A percentile compares a stretch with the other conserved stretches of the same genome.
phyloP scores from a whole-genome alignment of 2,113 vertebrate species.

The Melanerpes formicivorus region DNA sequence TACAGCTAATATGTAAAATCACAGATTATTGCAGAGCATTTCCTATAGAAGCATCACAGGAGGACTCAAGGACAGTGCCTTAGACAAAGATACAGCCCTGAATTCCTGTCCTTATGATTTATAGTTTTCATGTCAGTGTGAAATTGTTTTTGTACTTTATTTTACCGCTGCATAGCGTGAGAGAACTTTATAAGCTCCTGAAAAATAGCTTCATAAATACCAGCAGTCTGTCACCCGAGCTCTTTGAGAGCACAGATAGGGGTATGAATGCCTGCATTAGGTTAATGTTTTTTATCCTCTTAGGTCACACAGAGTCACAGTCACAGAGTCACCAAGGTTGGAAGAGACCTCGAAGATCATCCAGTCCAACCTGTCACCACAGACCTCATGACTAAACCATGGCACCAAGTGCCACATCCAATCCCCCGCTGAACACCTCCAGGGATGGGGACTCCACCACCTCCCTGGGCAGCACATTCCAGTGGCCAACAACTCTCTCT shows the following conservation, averaged over 20 bases:
- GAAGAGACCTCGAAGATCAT: too few species aligned
- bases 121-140: neutral
- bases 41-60: neutral
- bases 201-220: conserved; percentile 11
- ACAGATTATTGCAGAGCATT: neutral
- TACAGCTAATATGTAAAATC: neutral
- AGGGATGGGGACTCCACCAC: too few species aligned
- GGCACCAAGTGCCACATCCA: too few species aligned
- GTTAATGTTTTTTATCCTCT: neutral
- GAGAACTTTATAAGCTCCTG: neutral
- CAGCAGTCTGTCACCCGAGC: neutral
- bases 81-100: neutral
- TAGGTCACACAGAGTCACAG: neutral
- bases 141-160: conserved; percentile 8
- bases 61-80: neutral
- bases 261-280: neutral
- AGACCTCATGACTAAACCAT: too few species aligned
- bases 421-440: too few species aligned
- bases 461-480: too few species aligned
- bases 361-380: too few species aligned
- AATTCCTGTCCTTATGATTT: conserved; percentile 1
- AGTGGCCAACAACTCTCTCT: too few species aligned
- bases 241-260: neutral
- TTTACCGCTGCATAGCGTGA: neutral
- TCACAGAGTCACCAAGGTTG: too few species aligned